Evolutionary conservation across 2,888 invertebrate species (phyloP), one percentile per base, ranked within the genome.

Genomic region (Lottia scabra): DNA sequence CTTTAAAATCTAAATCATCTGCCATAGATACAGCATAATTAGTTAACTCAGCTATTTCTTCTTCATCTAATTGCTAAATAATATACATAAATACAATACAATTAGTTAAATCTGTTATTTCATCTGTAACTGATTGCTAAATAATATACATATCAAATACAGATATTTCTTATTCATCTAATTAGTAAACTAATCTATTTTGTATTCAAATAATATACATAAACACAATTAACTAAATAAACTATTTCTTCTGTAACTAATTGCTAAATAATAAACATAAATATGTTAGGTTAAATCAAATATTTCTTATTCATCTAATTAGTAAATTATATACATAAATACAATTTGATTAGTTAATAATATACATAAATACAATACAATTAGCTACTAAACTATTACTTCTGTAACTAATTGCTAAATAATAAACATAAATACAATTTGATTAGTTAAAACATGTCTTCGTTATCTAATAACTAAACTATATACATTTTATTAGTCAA

Each of bases 1-100:
- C 89, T 69, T 84, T 82, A 77, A 87, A 87, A 56, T 88, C 87
- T 0, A 88, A 75, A 16, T 84, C 83, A 26, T 77, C 78, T 0
- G 81, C 75, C 78, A 79, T 80, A 4, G 77, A 72, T 69, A 84
- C 75, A 0, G 81, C 80, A 16, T 74, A 69, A 19, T 74, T 74
- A 38, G 84, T 81, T 68, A 86, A 68, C 64, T 82, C 83, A 45
- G 78, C 75, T 67, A 88, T 69, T 65, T 86, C 86, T 26, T 83
- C 84, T 16, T 86, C 86, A 68, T 86, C 85, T 26, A 80, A 64
- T 44, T 79, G 75, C 83, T 83, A 65, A 13, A 74, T 63, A 69
- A 10, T 19, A 48, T 15, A 38, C 19, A 63, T 10, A 69, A n/a
- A 81, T 62, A 45, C 79, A 38, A 38, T 5, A 38, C 10, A 38